Evolutionary conservation across 2,888 invertebrate genomes (phyloP).

Genomic region (Himalopsyche kuldschensis): DNA sequence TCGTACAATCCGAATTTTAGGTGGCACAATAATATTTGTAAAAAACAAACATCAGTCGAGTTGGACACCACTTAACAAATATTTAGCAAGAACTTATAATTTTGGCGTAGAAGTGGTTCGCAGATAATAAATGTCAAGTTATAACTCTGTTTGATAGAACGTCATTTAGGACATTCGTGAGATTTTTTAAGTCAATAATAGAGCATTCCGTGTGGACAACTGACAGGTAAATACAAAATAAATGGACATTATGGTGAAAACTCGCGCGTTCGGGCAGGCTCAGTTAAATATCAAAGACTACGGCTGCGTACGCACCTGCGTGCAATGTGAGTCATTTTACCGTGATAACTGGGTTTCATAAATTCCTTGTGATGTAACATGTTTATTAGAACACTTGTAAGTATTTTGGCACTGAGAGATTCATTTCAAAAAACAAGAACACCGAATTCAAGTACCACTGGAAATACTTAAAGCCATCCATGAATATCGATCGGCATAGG

Average conservation of each 20-base stretch:
- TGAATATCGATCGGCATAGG: constrained; percentile 68
- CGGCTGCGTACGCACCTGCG: constrained; percentile 98
- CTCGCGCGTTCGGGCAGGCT: constrained; percentile 70
- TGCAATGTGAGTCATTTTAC: constrained; percentile 57
- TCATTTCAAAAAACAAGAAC: constrained; percentile 52
- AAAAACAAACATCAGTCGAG: background rate
- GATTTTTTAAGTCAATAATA: background rate
- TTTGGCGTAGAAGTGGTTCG: background rate
- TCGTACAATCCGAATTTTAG: background rate
- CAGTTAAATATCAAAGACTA: constrained; percentile 83
- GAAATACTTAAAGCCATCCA: constrained; percentile 59
- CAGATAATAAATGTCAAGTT: background rate
- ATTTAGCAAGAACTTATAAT: background rate
- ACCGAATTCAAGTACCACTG: constrained; percentile 53
- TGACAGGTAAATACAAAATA: constrained; percentile 56
- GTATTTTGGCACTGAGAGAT: constrained; percentile 52
- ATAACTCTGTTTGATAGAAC: background rate
- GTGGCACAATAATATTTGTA: background rate
- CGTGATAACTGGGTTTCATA: constrained; percentile 51
- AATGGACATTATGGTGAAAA: constrained; percentile 46
- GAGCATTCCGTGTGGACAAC: constrained; percentile 7
- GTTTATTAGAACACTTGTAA: constrained; percentile 56
- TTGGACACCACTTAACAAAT: background rate
- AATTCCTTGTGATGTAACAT: constrained; percentile 59
- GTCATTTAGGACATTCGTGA: background rate